Percentiles rank a stretch among this genome's conserved stretches.
Evolutionary conservation across 1,140 invertebrate species (phyloP).

Genomic region (Drosophila lacertosa): DNA sequence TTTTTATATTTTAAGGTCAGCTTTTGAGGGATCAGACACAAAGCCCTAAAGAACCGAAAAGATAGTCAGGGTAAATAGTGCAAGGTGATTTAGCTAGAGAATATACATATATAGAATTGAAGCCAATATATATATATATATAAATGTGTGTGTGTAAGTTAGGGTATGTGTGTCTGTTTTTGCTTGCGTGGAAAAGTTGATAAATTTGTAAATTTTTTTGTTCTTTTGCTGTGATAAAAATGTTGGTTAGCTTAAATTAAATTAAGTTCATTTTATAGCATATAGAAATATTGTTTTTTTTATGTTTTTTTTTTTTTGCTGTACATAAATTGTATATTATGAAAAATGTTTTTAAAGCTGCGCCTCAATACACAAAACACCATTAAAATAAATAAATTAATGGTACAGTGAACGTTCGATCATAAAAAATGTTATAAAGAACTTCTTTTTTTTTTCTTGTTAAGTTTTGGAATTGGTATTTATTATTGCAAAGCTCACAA

Average conservation of each 20-base stretch:
- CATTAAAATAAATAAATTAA: conserved; percentile 7
- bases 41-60: not conserved
- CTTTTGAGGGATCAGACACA: not conserved
- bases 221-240: conserved; percentile 63
- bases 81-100: conserved; percentile 3
- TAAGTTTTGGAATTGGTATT: no score
- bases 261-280: conserved; percentile 58
- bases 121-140: conserved; percentile 31
- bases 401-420: conserved; percentile 13
- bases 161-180: conserved; percentile 6
- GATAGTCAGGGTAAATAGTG: conserved; percentile 18
- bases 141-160: conserved; percentile 7
- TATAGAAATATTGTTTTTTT: conserved; percentile 28
- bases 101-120: conserved; percentile 1
- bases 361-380: conserved; percentile 42
- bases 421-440: no score
- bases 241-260: conserved; percentile 74
- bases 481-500: no score
- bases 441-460: no score
- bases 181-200: conserved; percentile 8
- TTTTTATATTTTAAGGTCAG: no score
- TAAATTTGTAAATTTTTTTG: conserved; percentile 5
- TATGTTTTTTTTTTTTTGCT: not conserved
- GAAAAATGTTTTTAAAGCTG: conserved; percentile 1
- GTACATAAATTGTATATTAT: conserved; percentile 13